These are phyloP conservation scores for Aphis gossypii DNA, from an alignment of 1,140 invertebrate genomes.

Conservation along the genomic window DNA sequence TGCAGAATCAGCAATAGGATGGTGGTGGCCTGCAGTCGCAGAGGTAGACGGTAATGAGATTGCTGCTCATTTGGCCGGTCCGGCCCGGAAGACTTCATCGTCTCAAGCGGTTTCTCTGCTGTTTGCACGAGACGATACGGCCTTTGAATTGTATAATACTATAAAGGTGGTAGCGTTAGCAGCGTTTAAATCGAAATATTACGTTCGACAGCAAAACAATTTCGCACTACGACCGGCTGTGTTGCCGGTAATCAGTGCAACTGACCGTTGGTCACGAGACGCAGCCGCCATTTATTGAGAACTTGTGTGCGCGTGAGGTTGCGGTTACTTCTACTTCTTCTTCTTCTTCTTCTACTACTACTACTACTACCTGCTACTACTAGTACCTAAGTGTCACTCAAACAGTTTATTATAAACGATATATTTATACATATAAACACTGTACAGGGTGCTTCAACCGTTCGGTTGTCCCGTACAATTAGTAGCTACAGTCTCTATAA, in stretches of 20 bases:
- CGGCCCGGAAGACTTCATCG: slow-evolving; percentile 32
- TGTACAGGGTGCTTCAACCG: neutral
- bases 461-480: neutral
- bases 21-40: neutral
- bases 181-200: neutral
- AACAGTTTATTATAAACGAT: neutral
- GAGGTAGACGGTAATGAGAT: too few relatives aligned
- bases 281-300: slow-evolving; percentile 39
- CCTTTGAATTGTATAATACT: neutral
- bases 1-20: neutral
- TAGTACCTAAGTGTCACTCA: neutral
- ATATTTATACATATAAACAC: neutral
- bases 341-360: neutral
- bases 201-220: neutral
- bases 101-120: neutral
- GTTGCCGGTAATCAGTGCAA: slow-evolving; percentile 30
- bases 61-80: neutral
- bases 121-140: neutral
- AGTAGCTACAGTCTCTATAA: neutral
- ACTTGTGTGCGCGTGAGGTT: slow-evolving; percentile 27
- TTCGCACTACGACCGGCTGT: slow-evolving; percentile 48
- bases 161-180: neutral
- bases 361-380: neutral
- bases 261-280: slow-evolving; percentile 53
- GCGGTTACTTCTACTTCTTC: slow-evolving; percentile 39